Base-by-base conservation (phyloP, 2,113 vertebrate species). In the Sporophila hypoxantha region DNA sequence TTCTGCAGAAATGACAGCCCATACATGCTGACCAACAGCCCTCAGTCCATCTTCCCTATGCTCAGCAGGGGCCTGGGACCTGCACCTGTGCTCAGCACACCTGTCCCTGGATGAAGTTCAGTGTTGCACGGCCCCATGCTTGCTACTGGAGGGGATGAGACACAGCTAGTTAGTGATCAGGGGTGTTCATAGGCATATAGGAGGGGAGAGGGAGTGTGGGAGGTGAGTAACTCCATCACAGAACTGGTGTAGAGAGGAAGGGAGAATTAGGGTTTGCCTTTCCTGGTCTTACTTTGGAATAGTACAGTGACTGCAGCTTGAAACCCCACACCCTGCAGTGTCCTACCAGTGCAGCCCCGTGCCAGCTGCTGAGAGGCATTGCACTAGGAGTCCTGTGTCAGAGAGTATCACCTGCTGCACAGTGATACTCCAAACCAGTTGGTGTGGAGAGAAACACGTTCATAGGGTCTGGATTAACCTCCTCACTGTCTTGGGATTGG, bases 401-500 rank as follows among this genome's bases (percentile, higher is more conserved):
- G 41, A 22, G 17, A 4, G 8, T 26, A 39, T 47, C 50, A 27
- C 16, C 30, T 79, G 26, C 21, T 7, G 10, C 64, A 30, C 0
- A 1, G 2, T n/a, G 34, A 30, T 9, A 13, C 73, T 79, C 56
- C 79, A 89, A 62, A 91, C 9, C 26, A 23, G 9, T 2, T 4
- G 3, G 5, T 6, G 1, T 5, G 5, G 27, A 7, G 41, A 60
- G 23, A 55, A 76, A 36, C 3, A 2, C 0, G 37, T 2, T 76
- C 26, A 55, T 29, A 15, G 34, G 4, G 2, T 57, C 16, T 74
- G 61, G 39, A 56, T 0, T 53, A n/a, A 64, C 7, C 19, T 61
- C 36, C 61, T 30, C 7, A 10, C 17, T 15, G 6, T 55, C 12
- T 65, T 71, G 41, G 36, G 29, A 21, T 36, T 42, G 34, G 42